A percentile compares a stretch with the other conserved stretches of the same genome.
phyloP scores from a whole-genome alignment of 2,113 vertebrate genomes.

The Carollia perspicillata region DNA sequence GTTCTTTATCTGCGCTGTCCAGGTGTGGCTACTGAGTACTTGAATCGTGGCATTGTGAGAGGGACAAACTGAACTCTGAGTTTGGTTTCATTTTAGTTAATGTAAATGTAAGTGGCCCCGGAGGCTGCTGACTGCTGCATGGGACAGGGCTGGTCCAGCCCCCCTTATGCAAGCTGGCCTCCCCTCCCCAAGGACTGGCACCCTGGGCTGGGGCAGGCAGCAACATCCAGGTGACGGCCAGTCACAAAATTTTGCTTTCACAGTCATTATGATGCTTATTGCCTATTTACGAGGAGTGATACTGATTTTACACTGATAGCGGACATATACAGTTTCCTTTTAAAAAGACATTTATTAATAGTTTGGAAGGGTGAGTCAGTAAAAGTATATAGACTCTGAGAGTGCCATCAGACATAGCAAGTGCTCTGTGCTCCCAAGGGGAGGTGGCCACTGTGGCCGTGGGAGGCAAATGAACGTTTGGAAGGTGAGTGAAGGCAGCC shows the following conservation, averaged over 20 bases:
- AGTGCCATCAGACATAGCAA: neutral
- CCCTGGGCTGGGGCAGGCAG: too few species aligned
- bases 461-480: fast-evolving
- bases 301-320: neutral
- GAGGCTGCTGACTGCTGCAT: neutral
- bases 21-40: neutral
- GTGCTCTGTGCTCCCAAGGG: neutral
- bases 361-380: neutral
- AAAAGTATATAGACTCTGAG: neutral
- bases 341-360: neutral
- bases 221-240: neutral
- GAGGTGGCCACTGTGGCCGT: fast-evolving
- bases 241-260: neutral
- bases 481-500: neutral
- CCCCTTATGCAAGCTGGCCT: neutral
- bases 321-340: neutral
- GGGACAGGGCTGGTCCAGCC: fast-evolving
- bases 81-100: neutral
- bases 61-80: neutral
- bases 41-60: neutral
- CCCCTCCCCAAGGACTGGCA: neutral
- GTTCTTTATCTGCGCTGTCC: neutral
- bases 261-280: neutral
- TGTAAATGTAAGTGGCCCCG: neutral
- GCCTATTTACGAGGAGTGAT: neutral